phyloP scores from a whole-genome alignment of 2,888 invertebrate genomes.

The Homarus gammarus region DNA sequence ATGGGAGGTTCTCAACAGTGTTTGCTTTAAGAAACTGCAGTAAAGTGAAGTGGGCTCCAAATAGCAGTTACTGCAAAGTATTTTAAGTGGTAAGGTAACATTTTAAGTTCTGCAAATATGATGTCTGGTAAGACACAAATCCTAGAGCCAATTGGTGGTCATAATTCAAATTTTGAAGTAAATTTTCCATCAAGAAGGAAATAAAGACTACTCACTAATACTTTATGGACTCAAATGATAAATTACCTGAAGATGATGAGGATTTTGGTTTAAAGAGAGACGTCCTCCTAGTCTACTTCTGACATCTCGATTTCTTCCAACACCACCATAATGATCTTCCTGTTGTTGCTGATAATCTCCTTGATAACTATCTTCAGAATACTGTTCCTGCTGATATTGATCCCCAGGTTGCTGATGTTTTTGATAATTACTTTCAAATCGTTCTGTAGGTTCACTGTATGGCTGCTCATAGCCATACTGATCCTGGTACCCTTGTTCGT shows the following conservation, averaged over 20 bases:
- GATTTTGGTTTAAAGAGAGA: conserved; percentile 15
- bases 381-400: conserved; percentile 41
- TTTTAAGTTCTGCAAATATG: too few relatives aligned
- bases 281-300: conserved; percentile 52
- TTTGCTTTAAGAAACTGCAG: too few relatives aligned
- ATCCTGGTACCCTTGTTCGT: conserved; percentile 35
- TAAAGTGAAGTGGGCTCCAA: too few relatives aligned
- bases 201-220: neutral
- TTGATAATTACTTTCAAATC: conserved; percentile 24
- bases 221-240: neutral
- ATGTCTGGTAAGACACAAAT: too few relatives aligned
- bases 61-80: too few relatives aligned
- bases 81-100: too few relatives aligned
- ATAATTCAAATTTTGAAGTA: too few relatives aligned
- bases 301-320: conserved; percentile 13
- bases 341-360: conserved; percentile 26
- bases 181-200: too few relatives aligned
- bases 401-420: neutral
- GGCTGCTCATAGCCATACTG: conserved; percentile 11
- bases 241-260: conserved; percentile 56
- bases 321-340: neutral
- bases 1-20: too few relatives aligned
- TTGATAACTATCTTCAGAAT: conserved; percentile 32
- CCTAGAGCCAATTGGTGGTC: too few relatives aligned
- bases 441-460: conserved; percentile 15